Evolutionary conservation across 2,113 vertebrate species (phyloP).

Genomic region (Thunnus thynnus): DNA sequence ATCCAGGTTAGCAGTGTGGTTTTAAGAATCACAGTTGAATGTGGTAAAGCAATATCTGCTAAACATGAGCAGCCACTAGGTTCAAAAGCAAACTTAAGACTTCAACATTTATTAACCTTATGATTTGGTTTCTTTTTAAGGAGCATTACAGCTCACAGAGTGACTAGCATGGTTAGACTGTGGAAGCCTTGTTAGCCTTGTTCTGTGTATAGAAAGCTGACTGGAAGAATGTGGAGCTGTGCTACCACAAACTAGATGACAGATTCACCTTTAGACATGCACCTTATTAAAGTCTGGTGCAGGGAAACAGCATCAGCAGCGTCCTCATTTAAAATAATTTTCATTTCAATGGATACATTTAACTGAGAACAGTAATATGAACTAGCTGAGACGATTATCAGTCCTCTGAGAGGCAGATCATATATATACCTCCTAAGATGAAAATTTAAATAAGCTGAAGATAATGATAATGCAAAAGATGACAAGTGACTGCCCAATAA

Average conservation of each 20-base stretch:
- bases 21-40: neutral
- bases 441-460: conserved; percentile 31
- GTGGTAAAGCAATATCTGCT: neutral
- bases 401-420: conserved; percentile 24
- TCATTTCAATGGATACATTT: neutral
- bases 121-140: neutral
- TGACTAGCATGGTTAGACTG: no score
- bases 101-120: neutral
- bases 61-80: neutral
- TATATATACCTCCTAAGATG: neutral
- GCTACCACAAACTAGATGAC: neutral
- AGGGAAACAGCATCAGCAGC: conserved; percentile 7
- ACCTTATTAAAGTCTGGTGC: neutral
- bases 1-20: no score
- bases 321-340: conserved; percentile 23
- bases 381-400: conserved; percentile 35
- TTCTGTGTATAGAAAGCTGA: neutral
- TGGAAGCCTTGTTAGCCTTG: no score
- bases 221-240: no score
- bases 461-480: conserved; percentile 24
- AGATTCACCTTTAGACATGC: conserved; percentile 4
- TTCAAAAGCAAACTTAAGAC: no score
- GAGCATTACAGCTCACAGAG: neutral
- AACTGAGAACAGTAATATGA: conserved; percentile 15
- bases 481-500: conserved; percentile 28